Conservation (phyloP, 2,113 vertebrate species). For the Tachycineta bicolor region DNA sequence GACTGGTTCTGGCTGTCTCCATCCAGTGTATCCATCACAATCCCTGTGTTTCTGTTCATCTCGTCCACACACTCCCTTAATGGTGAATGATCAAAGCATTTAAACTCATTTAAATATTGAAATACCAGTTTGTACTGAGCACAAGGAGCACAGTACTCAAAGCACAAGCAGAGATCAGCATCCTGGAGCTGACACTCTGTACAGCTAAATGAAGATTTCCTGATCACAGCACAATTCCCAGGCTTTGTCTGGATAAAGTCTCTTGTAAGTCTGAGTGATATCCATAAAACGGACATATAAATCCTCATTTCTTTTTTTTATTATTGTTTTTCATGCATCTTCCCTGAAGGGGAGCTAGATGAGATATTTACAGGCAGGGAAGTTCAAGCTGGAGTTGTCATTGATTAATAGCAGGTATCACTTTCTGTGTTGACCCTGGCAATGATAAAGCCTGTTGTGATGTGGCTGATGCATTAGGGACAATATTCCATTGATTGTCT, state of each 20-base stretch:
- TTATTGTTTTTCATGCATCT: neutral
- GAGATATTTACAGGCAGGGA: conserved; percentile 31
- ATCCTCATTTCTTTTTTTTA: neutral
- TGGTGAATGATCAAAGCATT: neutral
- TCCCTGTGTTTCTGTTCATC: neutral
- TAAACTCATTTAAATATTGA: neutral
- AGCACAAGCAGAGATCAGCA: neutral
- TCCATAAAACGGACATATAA: neutral
- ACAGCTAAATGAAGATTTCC: neutral
- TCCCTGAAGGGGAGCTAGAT: neutral
- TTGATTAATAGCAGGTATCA: conserved; percentile 30
- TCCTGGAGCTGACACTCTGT: neutral
- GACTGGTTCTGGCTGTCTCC: neutral
- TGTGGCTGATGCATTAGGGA: conserved; percentile 33
- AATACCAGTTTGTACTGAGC: neutral
- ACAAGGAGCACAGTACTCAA: neutral
- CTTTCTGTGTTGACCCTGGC: neutral
- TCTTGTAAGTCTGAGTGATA: neutral
- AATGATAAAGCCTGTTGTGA: neutral
- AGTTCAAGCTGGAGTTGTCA: conserved; percentile 25
- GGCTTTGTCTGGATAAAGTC: neutral
- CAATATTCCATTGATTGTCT: conserved; percentile 14
- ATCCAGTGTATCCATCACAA: rapidly evolving
- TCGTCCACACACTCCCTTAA: neutral
- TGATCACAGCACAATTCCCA: neutral